These are phyloP conservation scores for Sisyra terminalis DNA, from an alignment of 2,888 invertebrate species.

Conservation along the genomic window DNA sequence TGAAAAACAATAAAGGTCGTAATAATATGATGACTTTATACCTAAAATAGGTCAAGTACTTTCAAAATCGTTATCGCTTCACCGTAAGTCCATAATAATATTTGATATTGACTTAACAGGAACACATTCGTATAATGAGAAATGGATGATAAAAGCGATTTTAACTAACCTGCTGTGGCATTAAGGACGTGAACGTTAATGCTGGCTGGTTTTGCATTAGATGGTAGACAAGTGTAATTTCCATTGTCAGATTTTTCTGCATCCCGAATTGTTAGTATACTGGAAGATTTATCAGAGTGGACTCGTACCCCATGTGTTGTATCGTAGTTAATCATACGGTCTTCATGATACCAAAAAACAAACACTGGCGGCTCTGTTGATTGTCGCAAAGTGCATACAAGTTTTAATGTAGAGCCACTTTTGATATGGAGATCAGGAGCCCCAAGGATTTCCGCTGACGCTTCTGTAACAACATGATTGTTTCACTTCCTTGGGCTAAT, in stretches of 20 bases:
- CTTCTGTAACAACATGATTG: slow-evolving; percentile 26
- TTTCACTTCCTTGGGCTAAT: too few species aligned
- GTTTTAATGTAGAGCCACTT: slow-evolving; percentile 36
- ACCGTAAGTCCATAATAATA: too few species aligned
- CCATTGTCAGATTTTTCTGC: slow-evolving; percentile 44
- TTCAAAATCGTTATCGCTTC: too few species aligned
- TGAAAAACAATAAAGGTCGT: too few species aligned
- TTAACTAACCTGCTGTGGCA: slow-evolving; percentile 30
- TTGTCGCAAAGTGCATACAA: slow-evolving; percentile 37
- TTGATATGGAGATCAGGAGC: slow-evolving; percentile 41
- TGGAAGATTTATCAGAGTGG: slow-evolving; percentile 37
- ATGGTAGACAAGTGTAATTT: slow-evolving; percentile 53
- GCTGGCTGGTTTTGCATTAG: slow-evolving; percentile 45
- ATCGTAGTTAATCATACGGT: slow-evolving; percentile 44
- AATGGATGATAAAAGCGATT: too few species aligned
- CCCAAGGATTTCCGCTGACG: slow-evolving; percentile 38
- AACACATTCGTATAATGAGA: too few species aligned
- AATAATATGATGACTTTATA: too few species aligned
- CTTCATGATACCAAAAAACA: slow-evolving; percentile 45
- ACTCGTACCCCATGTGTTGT: slow-evolving; percentile 33
- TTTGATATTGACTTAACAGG: too few species aligned
- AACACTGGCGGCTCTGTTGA: slow-evolving; percentile 39
- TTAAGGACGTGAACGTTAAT: slow-evolving; percentile 54
- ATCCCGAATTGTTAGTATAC: slow-evolving; percentile 49
- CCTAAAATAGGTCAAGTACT: too few species aligned